A percentile compares a stretch with the other conserved stretches of the same genome.
Conservation (phyloP, 2,113 vertebrate species). For the Aegithalos caudatus region DNA sequence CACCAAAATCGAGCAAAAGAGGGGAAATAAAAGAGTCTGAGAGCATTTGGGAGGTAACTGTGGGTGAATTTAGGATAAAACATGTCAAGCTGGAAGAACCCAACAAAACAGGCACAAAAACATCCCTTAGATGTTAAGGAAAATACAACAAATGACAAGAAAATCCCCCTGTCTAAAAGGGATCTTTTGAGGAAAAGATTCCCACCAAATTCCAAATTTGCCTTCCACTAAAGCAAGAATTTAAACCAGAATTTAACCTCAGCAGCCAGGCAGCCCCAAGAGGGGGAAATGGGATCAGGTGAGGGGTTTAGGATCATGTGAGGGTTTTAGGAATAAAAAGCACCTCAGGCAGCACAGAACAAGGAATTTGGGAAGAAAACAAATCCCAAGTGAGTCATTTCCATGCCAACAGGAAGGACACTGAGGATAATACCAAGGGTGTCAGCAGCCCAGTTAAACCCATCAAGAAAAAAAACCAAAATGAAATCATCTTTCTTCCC, state of each 20-base stretch:
- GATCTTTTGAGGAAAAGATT: not conserved
- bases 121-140: fast-evolving
- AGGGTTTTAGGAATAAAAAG: fast-evolving
- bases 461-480: not conserved
- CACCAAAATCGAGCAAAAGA: not conserved
- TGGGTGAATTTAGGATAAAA: not conserved
- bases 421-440: not conserved
- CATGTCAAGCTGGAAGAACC: not conserved
- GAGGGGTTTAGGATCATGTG: too few species aligned
- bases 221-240: not conserved
- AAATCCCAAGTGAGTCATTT: not conserved
- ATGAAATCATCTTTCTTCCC: not conserved
- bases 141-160: not conserved
- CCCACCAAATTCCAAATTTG: not conserved
- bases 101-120: not conserved
- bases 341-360: not conserved
- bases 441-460: not conserved
- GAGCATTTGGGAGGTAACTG: not conserved
- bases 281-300: not conserved
- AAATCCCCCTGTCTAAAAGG: not conserved
- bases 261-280: not conserved
- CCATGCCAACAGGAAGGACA: not conserved
- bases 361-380: not conserved
- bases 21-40: not conserved
- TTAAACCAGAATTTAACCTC: too few species aligned